These are phyloP conservation scores for Octonoba sinensis DNA, from an alignment of 2,888 invertebrate genomes.

Conservation along the genomic window DNA sequence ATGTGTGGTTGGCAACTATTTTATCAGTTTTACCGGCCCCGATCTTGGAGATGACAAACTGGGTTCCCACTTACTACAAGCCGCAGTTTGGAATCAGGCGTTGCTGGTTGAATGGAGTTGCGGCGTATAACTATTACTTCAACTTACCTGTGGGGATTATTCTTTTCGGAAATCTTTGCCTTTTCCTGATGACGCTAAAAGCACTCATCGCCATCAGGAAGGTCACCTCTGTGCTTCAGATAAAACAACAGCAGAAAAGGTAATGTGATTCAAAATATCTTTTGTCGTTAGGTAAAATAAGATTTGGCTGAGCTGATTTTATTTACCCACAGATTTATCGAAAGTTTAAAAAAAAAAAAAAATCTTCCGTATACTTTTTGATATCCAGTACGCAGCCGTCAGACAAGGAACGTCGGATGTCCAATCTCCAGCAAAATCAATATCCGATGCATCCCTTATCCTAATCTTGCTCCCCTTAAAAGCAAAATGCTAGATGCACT, in stretches of 20 bases:
- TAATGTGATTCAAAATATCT: neutral
- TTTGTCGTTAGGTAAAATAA: too few species aligned
- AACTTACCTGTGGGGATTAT: conserved; percentile 43
- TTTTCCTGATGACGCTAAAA: conserved; percentile 31
- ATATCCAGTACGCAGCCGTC: too few species aligned
- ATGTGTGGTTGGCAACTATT: conserved; percentile 11
- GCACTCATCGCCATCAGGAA: conserved; percentile 22
- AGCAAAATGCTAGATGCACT: too few species aligned
- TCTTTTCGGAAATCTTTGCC: conserved; percentile 17
- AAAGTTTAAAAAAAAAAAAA: too few species aligned
- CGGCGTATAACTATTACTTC: conserved; percentile 41
- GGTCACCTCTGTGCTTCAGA: conserved; percentile 12
- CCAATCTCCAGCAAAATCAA: too few species aligned
- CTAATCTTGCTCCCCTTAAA: too few species aligned
- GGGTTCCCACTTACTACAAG: conserved; percentile 1
- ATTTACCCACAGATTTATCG: too few species aligned
- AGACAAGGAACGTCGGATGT: too few species aligned
- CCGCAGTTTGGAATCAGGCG: conserved; percentile 38
- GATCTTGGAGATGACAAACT: conserved; percentile 12
- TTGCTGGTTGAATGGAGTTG: conserved; percentile 48
- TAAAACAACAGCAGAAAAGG: conserved; percentile 31
- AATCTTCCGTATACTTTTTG: too few species aligned
- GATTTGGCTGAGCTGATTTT: too few species aligned
- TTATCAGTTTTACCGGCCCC: conserved; percentile 23
- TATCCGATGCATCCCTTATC: too few species aligned